These are phyloP conservation scores for Monoplex corrugatus DNA, from an alignment of 2,888 invertebrate genomes.

Conservation along the genomic window DNA sequence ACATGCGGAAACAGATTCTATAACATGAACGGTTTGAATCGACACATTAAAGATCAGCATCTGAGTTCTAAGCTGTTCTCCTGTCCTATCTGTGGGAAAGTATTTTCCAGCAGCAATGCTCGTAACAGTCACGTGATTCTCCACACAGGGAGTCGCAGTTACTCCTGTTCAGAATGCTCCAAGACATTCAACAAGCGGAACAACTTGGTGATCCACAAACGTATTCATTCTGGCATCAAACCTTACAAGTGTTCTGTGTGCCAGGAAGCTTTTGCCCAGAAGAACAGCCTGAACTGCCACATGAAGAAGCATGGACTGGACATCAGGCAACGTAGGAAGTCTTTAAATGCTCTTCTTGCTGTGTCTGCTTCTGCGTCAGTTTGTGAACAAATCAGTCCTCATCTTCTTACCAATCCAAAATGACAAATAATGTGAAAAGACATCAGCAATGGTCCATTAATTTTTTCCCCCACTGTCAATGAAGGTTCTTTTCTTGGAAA, in stretches of 20 bases:
- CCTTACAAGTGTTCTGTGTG: slow-evolving; percentile 61
- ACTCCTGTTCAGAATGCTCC: slow-evolving; percentile 33
- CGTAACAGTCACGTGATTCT: slow-evolving; percentile 26
- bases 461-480: no score
- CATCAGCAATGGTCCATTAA: no score
- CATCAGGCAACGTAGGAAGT: not conserved
- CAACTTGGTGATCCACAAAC: slow-evolving; percentile 41
- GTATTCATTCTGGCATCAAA: slow-evolving; percentile 54
- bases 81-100: slow-evolving; percentile 39
- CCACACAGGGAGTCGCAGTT: slow-evolving; percentile 15
- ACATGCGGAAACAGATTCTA: not conserved
- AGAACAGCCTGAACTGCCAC: slow-evolving; percentile 60
- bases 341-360: no score
- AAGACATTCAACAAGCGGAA: slow-evolving; percentile 30
- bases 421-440: no score
- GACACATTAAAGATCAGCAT: not conserved
- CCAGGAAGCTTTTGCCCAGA: slow-evolving; percentile 59
- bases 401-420: no score
- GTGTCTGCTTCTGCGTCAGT: no score
- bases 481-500: no score
- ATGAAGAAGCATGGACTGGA: slow-evolving; percentile 40
- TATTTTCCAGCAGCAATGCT: slow-evolving; percentile 3
- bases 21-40: not conserved
- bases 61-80: not conserved
- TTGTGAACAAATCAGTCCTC: no score